These are phyloP conservation scores for Tonatia bakeri DNA, from an alignment of 2,113 vertebrate species.

Conservation along the genomic window DNA sequence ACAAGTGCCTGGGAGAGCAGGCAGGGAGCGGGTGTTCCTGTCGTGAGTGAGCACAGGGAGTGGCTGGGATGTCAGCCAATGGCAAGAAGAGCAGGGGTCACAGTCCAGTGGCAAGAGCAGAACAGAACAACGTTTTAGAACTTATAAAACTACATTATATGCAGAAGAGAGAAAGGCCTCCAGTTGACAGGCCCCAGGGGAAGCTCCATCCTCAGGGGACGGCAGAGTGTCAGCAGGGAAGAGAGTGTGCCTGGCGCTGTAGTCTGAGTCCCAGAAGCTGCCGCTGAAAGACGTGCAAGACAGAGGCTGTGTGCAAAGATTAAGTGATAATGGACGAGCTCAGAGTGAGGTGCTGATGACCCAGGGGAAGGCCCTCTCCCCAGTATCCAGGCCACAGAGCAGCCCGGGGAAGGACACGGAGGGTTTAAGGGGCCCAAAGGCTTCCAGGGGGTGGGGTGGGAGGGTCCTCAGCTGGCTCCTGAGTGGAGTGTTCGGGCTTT, in stretches of 20 bases:
- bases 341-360: neutral
- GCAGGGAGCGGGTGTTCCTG: neutral
- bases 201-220: neutral
- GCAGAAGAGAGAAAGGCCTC: neutral
- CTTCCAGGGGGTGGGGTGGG: neutral
- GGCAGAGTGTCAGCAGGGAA: neutral
- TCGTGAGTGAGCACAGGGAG: neutral
- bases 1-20: neutral
- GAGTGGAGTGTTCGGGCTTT: neutral
- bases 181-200: neutral
- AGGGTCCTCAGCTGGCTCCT: neutral
- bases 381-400: neutral
- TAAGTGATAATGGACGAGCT: neutral
- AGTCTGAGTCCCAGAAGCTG: neutral
- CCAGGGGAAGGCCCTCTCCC: neutral
- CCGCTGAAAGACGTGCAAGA: neutral
- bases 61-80: neutral
- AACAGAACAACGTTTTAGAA: neutral
- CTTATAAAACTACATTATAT: neutral
- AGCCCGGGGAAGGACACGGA: neutral
- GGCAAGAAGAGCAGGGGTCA: neutral
- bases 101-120: too few species aligned
- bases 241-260: neutral
- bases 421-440: neutral
- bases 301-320: neutral